A percentile compares a stretch with the other conserved stretches of the same genome.
phyloP scores from a whole-genome alignment of 2,888 invertebrate species.

The Orthonevra nobilis region DNA sequence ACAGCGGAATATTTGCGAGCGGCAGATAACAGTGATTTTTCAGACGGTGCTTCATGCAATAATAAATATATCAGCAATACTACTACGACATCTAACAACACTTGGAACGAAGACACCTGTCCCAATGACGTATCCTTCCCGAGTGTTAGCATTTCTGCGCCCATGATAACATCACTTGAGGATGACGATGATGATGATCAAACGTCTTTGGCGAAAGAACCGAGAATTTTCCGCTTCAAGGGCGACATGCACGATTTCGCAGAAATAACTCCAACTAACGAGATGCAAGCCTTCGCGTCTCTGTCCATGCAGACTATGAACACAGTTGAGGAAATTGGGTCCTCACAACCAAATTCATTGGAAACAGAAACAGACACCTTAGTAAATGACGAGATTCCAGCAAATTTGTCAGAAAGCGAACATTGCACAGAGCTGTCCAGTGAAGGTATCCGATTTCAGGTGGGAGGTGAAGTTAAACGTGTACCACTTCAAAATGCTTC shows the following conservation, averaged over 20 bases:
- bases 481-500: slow-evolving; percentile 57
- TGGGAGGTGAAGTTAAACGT: slow-evolving; percentile 78
- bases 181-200: slow-evolving; percentile 81
- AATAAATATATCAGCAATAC: slow-evolving; percentile 74
- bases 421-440: slow-evolving; percentile 62
- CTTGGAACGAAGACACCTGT: slow-evolving; percentile 90
- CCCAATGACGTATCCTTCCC: slow-evolving; percentile 91
- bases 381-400: slow-evolving; percentile 71
- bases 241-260: slow-evolving; percentile 74
- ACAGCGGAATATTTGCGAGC: slow-evolving; percentile 83
- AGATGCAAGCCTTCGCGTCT: slow-evolving; percentile 71
- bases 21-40: slow-evolving; percentile 73
- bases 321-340: slow-evolving; percentile 51
- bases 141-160: slow-evolving; percentile 88
- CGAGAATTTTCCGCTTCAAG: slow-evolving; percentile 37
- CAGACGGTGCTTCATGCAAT: slow-evolving; percentile 35
- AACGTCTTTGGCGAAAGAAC: slow-evolving; percentile 60
- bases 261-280: slow-evolving; percentile 77
- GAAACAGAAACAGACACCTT: slow-evolving; percentile 76
- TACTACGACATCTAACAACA: slow-evolving; percentile 81
- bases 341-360: slow-evolving; percentile 74
- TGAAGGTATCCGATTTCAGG: slow-evolving; percentile 74
- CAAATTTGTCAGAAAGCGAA: slow-evolving; percentile 49
- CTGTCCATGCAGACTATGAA: slow-evolving; percentile 57
- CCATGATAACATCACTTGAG: slow-evolving; percentile 85